Base-by-base conservation (phyloP, 2,113 vertebrate species). In the Labeo catla region DNA sequence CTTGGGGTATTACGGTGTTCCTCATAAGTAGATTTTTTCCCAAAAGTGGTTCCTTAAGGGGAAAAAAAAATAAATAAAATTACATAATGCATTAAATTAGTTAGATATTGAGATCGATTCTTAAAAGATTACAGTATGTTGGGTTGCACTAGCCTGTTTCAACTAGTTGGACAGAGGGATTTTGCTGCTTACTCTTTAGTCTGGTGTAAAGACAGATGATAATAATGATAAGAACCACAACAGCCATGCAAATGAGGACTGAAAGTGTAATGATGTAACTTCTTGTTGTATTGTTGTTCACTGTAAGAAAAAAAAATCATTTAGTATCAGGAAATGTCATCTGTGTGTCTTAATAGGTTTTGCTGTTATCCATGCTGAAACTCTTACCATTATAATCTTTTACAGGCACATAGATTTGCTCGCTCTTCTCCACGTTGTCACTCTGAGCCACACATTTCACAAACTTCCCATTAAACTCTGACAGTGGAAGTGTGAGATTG, bases 401-500 rank as follows among this genome's bases (percentile, higher is more conserved):
- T 28, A n/a, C 19, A 39, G 7, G 4, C 49, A 85, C 0, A 21
- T 2, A 11, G 12, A 89, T 59, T 6, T 8, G 21, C 36, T 34
- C 1, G 0, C 4, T 81, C 12, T 21, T 54, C 28, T 72, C n/a
- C 28, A n/a, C 28, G 3, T 8, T 12, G 8, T 39, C 88, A 87
- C 85, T 87, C 34, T 54, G 50, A 70, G 83, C 66, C 23, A 92
- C 0, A 74, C 95, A 95, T 19, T 89, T 86, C 19, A 91, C 89
- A 1, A 86, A 11, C 23, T 91, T 90, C 0, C 10, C 21, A 84
- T 49, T 57, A 10, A 10, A 39, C 1, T 50, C 4, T 4, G 86
- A 80, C 52, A 39, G 45, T 12, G 21, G 2, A 86, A 95, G 34
- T 0, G 92, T 93, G 76, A 93, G 19, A 85, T 88, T 93, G 4